Percentiles rank a stretch among this genome's conserved stretches.
Evolutionary conservation across 2,797 vertebrate genomes (phyloP).

Genomic region (Microhierax caerulescens): DNA sequence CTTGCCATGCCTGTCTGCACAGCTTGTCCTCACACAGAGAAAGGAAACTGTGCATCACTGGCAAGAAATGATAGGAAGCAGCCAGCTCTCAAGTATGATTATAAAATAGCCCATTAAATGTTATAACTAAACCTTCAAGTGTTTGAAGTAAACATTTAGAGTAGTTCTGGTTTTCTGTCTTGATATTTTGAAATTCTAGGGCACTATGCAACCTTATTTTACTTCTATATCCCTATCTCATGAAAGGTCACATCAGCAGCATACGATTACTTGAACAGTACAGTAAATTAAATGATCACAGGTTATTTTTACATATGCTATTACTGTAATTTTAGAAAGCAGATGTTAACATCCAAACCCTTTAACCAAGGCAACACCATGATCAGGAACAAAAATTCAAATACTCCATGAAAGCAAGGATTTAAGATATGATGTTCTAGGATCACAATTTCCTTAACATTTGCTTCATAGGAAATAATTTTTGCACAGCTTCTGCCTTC

Average conservation of each 20-base stretch:
- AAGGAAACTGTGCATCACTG: background rate
- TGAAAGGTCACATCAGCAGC: background rate
- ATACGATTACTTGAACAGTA: background rate
- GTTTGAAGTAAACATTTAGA: background rate
- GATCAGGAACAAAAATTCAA: background rate
- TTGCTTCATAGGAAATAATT: background rate
- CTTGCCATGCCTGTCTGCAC: constrained; percentile 26
- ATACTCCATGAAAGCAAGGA: background rate
- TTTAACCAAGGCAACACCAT: background rate
- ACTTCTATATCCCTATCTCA: background rate
- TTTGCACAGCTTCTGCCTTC: background rate
- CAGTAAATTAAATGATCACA: background rate
- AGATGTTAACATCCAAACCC: background rate
- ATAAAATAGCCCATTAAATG: background rate
- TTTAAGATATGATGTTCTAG: background rate
- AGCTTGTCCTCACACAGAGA: constrained; percentile 10
- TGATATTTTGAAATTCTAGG: background rate
- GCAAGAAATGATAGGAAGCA: background rate
- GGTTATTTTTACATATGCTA: background rate
- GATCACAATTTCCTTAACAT: background rate
- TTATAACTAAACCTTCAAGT: background rate
- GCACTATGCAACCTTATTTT: background rate
- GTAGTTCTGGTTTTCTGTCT: background rate
- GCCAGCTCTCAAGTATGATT: background rate
- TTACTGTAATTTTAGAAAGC: background rate